These are phyloP conservation scores for Peribatodes rhomboidaria DNA, from an alignment of 2,888 invertebrate species.

Conservation along the genomic window DNA sequence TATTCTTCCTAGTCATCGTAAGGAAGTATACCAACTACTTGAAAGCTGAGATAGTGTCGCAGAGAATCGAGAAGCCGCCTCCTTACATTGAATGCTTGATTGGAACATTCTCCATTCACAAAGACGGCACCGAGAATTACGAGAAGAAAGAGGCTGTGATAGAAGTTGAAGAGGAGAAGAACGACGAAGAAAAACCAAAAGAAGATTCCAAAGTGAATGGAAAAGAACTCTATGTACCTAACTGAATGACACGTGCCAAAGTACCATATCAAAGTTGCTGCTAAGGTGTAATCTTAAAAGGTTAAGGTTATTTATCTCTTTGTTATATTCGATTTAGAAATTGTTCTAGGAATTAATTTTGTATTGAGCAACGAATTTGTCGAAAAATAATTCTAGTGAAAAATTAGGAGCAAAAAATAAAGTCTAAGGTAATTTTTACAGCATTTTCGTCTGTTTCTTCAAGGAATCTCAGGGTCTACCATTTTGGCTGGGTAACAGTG, in stretches of 20 bases:
- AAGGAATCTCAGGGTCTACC: background rate
- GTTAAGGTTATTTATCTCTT: background rate
- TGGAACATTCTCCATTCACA: constrained; percentile 45
- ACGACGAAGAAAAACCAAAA: constrained; percentile 39
- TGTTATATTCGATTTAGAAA: background rate
- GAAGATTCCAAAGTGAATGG: background rate
- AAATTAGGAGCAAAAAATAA: background rate
- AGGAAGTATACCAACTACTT: constrained; percentile 60
- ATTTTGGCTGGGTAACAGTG: background rate
- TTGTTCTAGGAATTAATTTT: constrained; percentile 1
- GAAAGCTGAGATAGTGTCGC: constrained; percentile 53
- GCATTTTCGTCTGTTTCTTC: background rate
- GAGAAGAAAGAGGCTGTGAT: constrained; percentile 48
- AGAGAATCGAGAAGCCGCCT: constrained; percentile 65
- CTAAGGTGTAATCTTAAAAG: constrained; percentile 2
- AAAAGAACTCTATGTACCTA: constrained; percentile 11
- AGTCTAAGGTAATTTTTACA: background rate
- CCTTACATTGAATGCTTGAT: constrained; percentile 71
- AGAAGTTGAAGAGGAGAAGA: constrained; percentile 50
- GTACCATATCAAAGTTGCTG: background rate
- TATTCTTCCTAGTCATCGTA: constrained; percentile 60
- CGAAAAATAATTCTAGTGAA: background rate
- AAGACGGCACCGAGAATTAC: constrained; percentile 24
- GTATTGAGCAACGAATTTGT: background rate
- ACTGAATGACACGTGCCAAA: constrained; percentile 11